Evolutionary conservation across 2,797 vertebrate genomes (phyloP), one percentile per base, ranked within the genome.

Genomic region (Hipposideros larvatus): DNA sequence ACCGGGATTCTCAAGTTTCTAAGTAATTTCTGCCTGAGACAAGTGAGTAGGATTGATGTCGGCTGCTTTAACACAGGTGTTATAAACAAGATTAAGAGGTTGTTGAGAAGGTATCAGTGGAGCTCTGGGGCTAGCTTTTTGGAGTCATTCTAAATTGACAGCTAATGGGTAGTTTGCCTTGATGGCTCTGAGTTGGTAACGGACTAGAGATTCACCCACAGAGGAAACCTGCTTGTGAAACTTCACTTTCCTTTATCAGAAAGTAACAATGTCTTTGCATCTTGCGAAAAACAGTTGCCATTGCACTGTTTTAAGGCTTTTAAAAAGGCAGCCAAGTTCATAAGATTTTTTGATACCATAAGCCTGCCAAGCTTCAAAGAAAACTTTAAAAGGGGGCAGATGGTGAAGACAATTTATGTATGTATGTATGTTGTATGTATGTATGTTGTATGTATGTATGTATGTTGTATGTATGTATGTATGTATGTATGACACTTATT

Each of bases 81-180:
- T 97, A 96, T 91, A 97, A 98, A 97, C 90, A 88, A 97, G 96
- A 97, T 97, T 89, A 96, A 97, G 97, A 92, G 96, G 97, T 94
- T 90, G 70, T 96, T 92, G 98, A 95, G 79, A 96, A 94, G 97
- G 34, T 97, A 87, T 43, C 96, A 21, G 97, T 85, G 90, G 96
- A 95, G 98, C 91, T 88, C 65, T 55, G 79, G 93, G 94, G 85
- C 93, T 84, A 15, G 87, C 94, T 97, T 94, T 89, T 53, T n/a
- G 92, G 87, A 94, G 94, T 87, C 97, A 88, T 96, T 97, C 96
- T 93, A 66, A 92, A 93, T 91, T 96, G 97, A 79, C 97, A 94
- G 97, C 97, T 98, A 89, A 94, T 90, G 79, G 16, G 7, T 41
- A 70, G 94, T 95, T 97, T 94, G 93, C 88, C 57, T 95, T 92